Percentiles rank a stretch among this genome's conserved stretches.
Conservation (phyloP, 2,888 invertebrate species). For the Cetonia aurata region DNA sequence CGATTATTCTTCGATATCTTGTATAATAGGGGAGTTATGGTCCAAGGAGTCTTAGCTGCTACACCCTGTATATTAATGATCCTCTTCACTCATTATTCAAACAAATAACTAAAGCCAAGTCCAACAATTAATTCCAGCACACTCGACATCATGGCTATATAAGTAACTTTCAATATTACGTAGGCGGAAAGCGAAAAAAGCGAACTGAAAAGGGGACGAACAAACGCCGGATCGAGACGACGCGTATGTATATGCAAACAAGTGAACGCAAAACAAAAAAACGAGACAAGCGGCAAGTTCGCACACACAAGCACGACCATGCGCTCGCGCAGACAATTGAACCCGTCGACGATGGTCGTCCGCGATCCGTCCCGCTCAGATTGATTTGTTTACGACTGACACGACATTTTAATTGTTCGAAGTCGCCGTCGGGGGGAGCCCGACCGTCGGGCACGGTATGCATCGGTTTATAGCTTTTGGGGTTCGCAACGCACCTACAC, state of each 20-base stretch:
- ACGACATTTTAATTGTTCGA: slow-evolving; percentile 26
- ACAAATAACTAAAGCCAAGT: too few relatives aligned
- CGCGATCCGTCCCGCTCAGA: slow-evolving; percentile 31
- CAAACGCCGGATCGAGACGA: background rate
- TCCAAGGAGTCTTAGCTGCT: too few relatives aligned
- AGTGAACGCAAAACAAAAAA: slow-evolving; percentile 7
- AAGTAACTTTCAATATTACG: too few relatives aligned
- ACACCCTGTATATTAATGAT: too few relatives aligned
- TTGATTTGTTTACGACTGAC: slow-evolving; percentile 35
- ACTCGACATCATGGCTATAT: too few relatives aligned
- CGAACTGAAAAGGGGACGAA: too few relatives aligned
- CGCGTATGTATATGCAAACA: slow-evolving; percentile 8
- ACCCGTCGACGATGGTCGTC: slow-evolving; percentile 17
- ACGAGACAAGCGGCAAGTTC: background rate
- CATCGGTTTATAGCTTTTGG: slow-evolving; percentile 27
- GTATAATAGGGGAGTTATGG: too few relatives aligned
- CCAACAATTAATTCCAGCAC: too few relatives aligned
- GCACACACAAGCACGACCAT: too few relatives aligned
- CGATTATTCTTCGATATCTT: too few relatives aligned
- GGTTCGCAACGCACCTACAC: background rate
- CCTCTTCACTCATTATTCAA: too few relatives aligned
- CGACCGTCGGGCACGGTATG: background rate
- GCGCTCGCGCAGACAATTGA: slow-evolving; percentile 28
- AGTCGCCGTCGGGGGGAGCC: slow-evolving; percentile 8
- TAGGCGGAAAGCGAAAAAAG: too few relatives aligned